Evolutionary conservation across 2,797 vertebrate species (phyloP), one percentile per base, ranked within the genome.

Genomic region (Xiphophorus birchmanni): DNA sequence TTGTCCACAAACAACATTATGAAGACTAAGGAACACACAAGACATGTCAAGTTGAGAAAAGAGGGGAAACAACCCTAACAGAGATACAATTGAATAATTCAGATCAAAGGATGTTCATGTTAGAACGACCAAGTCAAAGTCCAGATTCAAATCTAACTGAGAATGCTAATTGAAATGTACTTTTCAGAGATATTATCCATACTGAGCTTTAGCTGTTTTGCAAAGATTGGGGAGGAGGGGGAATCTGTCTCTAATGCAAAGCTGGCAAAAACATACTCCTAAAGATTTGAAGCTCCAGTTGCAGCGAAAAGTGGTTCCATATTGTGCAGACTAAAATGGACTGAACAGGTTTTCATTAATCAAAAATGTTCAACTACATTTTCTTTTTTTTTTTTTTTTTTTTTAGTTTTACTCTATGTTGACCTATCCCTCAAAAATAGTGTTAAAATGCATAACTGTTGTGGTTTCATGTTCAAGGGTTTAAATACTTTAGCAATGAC

Each of bases 201-300:
- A 63, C 10, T 58, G 26, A 58, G 4, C 23, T 58, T 58, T 29
- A n/a, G 26, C 26, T 13, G 54, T 58, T 58, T 29, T 29, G n/a
- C 50, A 52, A 52, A 23, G 50, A 9, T 52, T 52, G 7, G 21
- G 5, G 11, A 0, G 44, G 37, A 5, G 50, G 18, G 5, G 13
- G 0, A 29, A 58, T 58, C 26, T 58, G 56, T 58, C 56, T 58
- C n/a, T 58, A 58, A 13, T 29, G 56, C 56, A 29, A 58, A 29
- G n/a, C n/a, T 58, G 56, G 56, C 56, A 58, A 29, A 58, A 29
- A 13, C 9, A 58, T 58, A 58, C n/a, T n/a, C 56, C 10, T 23
- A n/a, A 58, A 58, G 56, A 58, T 29, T 65, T 65, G 32, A 65
- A 65, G 58, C 60, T 60, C n/a, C 58, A 13, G n/a, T 60, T 60